Evolutionary conservation across 2,888 invertebrate species (phyloP), one percentile per base, ranked within the genome.

Genomic region (Electrophaes corylata): DNA sequence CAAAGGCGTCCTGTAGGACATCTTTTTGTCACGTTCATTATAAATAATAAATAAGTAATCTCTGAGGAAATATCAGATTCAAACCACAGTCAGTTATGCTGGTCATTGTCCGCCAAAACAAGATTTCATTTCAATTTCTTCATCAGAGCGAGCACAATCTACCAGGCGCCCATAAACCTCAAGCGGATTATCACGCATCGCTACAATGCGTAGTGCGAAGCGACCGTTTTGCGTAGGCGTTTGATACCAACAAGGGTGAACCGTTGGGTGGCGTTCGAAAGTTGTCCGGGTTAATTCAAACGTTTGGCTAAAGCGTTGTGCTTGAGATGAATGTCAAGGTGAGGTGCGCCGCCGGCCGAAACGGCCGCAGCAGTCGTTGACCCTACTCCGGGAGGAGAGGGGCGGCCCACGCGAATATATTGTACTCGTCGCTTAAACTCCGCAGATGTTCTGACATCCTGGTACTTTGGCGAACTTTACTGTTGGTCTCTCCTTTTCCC

Each of bases 321-420:
- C 78, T 81, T 81, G 85, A 90, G 91, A 91, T 90, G 91, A 91
- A 91, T 91, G 91, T 91, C 91, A 91, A 91, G 91, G 91, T 91
- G 89, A 91, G 90, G 88, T 84, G 84, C 84, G 86, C 87, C 84
- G 84, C 84, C 84, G 85, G 86, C 90, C 90, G 88, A 90, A 89
- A 86, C 88, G 88, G 84, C 88, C 80, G 83, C 81, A 76, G 83
- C 80, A 83, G 89, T 87, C 90, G 79, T 85, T 84, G 90, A 91
- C 88, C 91, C 81, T 70, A 72, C 70, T 69, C 70, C 75, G 79
- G 73, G 62, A 69, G 53, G 74, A 75, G 73, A 83, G 80, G 80
- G 79, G 72, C 85, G 83, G 84, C 88, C 88, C 86, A 89, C 90
- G 89, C 90, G 87, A 90, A 90, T 88, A 88, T 86, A 60, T 65